phyloP scores from a whole-genome alignment of 2,888 invertebrate species.

The Aromia moschata region DNA sequence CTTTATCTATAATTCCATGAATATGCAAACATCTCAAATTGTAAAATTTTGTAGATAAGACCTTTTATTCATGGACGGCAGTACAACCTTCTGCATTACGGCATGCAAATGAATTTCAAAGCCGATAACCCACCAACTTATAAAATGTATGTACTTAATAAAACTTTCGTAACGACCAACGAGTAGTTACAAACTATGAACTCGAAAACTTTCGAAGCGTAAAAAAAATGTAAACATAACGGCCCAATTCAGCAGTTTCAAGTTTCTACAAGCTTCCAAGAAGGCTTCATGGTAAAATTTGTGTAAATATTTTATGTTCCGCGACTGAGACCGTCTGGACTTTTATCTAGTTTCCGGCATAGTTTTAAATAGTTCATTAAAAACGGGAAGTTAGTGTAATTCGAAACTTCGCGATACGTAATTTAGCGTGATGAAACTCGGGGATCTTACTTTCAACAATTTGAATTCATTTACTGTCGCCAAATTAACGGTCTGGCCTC shows the following conservation, averaged over 20 bases:
- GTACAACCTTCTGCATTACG: no score
- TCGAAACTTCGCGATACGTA: conserved; percentile 34
- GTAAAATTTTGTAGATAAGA: no score
- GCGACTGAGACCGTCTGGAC: conserved; percentile 27
- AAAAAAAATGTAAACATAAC: conserved; percentile 6
- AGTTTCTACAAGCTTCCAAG: conserved; percentile 27
- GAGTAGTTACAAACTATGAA: neutral
- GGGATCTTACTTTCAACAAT: conserved; percentile 36
- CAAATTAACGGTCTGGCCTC: conserved; percentile 33
- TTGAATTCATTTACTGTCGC: conserved; percentile 39
- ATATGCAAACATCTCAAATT: no score
- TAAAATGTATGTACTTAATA: no score
- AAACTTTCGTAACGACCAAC: neutral
- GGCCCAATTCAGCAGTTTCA: conserved; percentile 35
- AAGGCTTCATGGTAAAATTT: conserved; percentile 29
- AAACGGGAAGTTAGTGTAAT: conserved; percentile 35
- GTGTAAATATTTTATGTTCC: conserved; percentile 37
- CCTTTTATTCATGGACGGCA: no score
- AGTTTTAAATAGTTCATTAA: conserved; percentile 46
- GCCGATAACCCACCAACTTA: no score
- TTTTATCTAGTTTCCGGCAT: conserved; percentile 31
- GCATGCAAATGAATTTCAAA: no score
- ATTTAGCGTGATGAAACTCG: conserved; percentile 34
- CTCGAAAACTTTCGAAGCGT: neutral
- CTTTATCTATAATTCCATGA: no score